Conservation (phyloP, 2,797 vertebrate genomes). For the Molossus molossus region DNA sequence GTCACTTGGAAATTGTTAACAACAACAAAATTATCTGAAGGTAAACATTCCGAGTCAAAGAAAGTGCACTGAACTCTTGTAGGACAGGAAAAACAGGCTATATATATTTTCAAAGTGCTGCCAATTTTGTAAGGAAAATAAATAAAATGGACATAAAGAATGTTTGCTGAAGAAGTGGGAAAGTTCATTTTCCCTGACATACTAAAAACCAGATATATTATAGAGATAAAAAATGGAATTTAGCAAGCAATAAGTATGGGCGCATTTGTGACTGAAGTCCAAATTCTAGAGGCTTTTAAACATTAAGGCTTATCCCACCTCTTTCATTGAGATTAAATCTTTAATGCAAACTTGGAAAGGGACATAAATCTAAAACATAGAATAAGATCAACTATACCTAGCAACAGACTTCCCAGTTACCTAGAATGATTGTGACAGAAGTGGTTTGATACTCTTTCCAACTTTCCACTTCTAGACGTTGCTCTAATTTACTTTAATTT, state of each 20-base stretch:
- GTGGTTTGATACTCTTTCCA: not conserved
- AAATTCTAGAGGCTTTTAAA: slow-evolving; percentile 62
- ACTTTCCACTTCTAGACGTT: slow-evolving; percentile 44
- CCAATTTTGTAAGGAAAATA: slow-evolving; percentile 65
- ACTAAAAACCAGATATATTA: slow-evolving; percentile 71
- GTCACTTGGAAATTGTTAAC: slow-evolving; percentile 29
- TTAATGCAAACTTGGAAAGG: slow-evolving; percentile 74
- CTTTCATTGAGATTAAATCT: slow-evolving; percentile 68
- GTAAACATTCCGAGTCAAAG: not conserved
- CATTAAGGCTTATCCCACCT: slow-evolving; percentile 41
- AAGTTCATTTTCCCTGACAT: slow-evolving; percentile 75
- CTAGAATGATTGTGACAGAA: not conserved
- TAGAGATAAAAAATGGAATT: slow-evolving; percentile 72
- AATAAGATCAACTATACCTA: not conserved
- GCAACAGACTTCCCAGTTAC: not conserved
- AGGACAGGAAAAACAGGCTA: not conserved
- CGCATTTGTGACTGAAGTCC: slow-evolving; percentile 24
- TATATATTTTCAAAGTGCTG: slow-evolving; percentile 40
- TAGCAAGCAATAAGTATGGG: slow-evolving; percentile 55
- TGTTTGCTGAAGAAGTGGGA: slow-evolving; percentile 69
- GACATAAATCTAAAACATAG: not conserved
- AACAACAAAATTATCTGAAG: not conserved
- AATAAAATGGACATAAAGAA: slow-evolving; percentile 59
- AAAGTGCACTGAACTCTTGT: not conserved
- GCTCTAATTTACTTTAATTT: slow-evolving; percentile 73